Conservation (phyloP, 2,888 invertebrate genomes). For the Abrostola tripartita region DNA sequence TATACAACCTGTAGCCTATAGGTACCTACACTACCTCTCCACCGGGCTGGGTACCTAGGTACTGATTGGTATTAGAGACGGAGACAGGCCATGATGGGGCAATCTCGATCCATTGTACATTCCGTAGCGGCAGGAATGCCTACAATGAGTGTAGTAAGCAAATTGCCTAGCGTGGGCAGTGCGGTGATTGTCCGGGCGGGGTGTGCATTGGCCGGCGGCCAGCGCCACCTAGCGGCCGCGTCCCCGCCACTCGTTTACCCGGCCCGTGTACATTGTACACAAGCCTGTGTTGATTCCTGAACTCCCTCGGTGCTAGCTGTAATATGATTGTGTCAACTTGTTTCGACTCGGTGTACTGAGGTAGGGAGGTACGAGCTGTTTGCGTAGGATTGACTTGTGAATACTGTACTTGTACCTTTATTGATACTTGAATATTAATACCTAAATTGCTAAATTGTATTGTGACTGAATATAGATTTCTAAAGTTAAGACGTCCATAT, state of each 20-base stretch:
- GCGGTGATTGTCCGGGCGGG: neutral
- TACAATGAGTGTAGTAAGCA: slow-evolving; percentile 37
- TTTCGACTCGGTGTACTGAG: slow-evolving; percentile 16
- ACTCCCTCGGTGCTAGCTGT: slow-evolving; percentile 26
- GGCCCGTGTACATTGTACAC: slow-evolving; percentile 33
- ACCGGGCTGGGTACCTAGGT: no score
- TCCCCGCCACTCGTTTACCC: slow-evolving; percentile 28
- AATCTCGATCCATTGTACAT: slow-evolving; percentile 24
- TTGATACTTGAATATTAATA: slow-evolving; percentile 34
- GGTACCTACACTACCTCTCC: no score
- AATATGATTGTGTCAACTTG: slow-evolving; percentile 44
- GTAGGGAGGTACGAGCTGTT: slow-evolving; percentile 8
- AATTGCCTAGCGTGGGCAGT: slow-evolving; percentile 15
- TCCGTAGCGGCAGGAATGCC: slow-evolving; percentile 8
- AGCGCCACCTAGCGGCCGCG: neutral
- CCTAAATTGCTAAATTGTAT: no score
- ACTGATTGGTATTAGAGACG: no score
- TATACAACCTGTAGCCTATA: no score
- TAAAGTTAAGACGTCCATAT: no score
- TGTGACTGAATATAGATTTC: no score
- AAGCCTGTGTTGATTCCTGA: slow-evolving; percentile 15
- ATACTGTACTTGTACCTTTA: slow-evolving; percentile 8
- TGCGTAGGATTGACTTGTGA: slow-evolving; percentile 34
- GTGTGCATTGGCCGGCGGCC: slow-evolving; percentile 25
- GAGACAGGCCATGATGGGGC: slow-evolving; percentile 9